Conservation (phyloP, 2,113 vertebrate genomes). For the Phodopus roborovskii region DNA sequence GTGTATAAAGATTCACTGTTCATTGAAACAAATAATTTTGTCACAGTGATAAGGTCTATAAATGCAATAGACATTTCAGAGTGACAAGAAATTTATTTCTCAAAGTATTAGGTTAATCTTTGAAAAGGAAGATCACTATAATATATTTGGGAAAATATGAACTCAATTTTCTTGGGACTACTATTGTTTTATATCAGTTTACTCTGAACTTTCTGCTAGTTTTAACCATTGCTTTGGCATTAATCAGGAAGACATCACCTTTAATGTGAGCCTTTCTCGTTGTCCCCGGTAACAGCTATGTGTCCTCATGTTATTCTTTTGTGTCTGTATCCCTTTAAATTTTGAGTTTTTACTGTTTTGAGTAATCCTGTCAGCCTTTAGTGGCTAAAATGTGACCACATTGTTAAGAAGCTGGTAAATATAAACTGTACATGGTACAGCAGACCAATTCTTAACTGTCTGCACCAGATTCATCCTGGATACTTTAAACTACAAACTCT, state of each 20-base stretch:
- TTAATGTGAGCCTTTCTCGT: not conserved
- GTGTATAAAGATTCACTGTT: conserved; percentile 19
- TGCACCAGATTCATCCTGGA: not conserved
- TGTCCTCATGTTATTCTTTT: not conserved
- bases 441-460: not conserved
- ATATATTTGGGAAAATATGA: conserved; percentile 21
- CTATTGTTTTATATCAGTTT: not conserved
- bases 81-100: conserved; percentile 35
- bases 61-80: conserved; percentile 45
- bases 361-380: not conserved
- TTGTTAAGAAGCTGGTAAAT: conserved; percentile 30
- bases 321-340: not conserved
- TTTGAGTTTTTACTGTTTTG: not conserved
- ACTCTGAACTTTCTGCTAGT: conserved; percentile 1
- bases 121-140: conserved; percentile 14
- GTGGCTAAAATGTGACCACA: not conserved
- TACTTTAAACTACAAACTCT: not conserved
- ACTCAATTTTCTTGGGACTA: conserved; percentile 24
- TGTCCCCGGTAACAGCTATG: not conserved
- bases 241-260: conserved; percentile 20
- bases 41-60: not conserved
- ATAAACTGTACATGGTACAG: not conserved
- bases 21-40: conserved; percentile 47
- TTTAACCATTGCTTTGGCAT: conserved; percentile 37
- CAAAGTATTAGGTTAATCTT: conserved; percentile 30